A percentile compares a stretch with the other conserved stretches of the same genome.
phyloP scores from a whole-genome alignment of 1,140 invertebrate species.

The Mactra quadrangularis region DNA sequence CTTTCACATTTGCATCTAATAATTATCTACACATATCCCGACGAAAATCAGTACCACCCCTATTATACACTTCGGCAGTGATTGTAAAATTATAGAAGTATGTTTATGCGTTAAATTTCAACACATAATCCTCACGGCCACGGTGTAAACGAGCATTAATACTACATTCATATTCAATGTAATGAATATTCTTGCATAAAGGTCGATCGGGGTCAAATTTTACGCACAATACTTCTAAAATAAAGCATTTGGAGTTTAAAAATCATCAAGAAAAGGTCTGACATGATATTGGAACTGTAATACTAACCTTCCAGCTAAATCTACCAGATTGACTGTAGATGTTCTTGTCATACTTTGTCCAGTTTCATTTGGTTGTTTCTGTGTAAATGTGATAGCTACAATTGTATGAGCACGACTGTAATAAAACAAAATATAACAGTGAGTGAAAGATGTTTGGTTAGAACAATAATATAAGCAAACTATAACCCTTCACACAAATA shows the following conservation, averaged over 20 bases:
- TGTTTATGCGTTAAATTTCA: too few relatives aligned
- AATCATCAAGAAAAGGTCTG: background rate
- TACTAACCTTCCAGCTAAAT: slow-evolving; percentile 87
- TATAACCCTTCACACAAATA: background rate
- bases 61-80: too few relatives aligned
- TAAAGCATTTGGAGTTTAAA: background rate
- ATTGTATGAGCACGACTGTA: slow-evolving; percentile 87
- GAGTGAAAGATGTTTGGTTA: background rate
- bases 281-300: background rate
- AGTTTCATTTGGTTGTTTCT: slow-evolving; percentile 85
- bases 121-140: too few relatives aligned
- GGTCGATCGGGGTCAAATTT: too few relatives aligned
- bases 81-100: too few relatives aligned
- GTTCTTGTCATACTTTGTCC: slow-evolving; percentile 86
- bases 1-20: too few relatives aligned
- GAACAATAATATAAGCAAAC: background rate
- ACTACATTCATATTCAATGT: too few relatives aligned
- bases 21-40: too few relatives aligned
- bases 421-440: slow-evolving; percentile 38
- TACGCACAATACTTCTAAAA: background rate
- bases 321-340: slow-evolving; percentile 87
- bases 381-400: slow-evolving; percentile 86
- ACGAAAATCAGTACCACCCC: too few relatives aligned
- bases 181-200: too few relatives aligned
- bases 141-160: too few relatives aligned